A percentile compares a stretch with the other conserved stretches of the same genome.
Conservation (phyloP, 2,888 invertebrate genomes). For the Abrostola tripartita region DNA sequence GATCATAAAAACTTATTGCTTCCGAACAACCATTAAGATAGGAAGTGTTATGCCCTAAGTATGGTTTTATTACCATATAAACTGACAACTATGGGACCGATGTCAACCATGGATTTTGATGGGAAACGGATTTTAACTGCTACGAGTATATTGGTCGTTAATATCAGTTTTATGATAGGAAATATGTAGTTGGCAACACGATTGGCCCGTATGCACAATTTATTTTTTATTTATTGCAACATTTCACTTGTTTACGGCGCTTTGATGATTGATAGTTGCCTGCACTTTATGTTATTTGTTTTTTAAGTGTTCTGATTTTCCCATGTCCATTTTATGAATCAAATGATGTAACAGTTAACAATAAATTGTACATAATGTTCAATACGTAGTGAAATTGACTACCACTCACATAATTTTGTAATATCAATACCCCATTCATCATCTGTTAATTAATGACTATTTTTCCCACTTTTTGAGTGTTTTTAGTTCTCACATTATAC, state of each 20-base stretch:
- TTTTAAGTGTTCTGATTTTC: not conserved
- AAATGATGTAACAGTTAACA: too few relatives aligned
- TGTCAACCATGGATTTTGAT: slow-evolving; percentile 63
- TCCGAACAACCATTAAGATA: slow-evolving; percentile 71
- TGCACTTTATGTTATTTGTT: not conserved
- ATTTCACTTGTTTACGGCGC: slow-evolving; percentile 23
- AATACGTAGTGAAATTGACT: too few relatives aligned
- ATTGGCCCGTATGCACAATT: slow-evolving; percentile 40
- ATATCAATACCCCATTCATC: too few relatives aligned
- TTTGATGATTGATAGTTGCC: not conserved
- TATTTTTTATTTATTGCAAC: slow-evolving; percentile 36
- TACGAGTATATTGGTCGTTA: slow-evolving; percentile 33
- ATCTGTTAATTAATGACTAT: too few relatives aligned
- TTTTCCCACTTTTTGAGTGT: too few relatives aligned
- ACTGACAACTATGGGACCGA: slow-evolving; percentile 71
- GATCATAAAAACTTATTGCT: slow-evolving; percentile 74
- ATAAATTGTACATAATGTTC: too few relatives aligned
- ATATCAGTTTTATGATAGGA: slow-evolving; percentile 58
- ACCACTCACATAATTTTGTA: too few relatives aligned
- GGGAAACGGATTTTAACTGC: slow-evolving; percentile 60
- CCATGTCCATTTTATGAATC: too few relatives aligned
- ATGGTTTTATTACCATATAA: slow-evolving; percentile 80
- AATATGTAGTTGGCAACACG: slow-evolving; percentile 44
- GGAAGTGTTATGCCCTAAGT: slow-evolving; percentile 71
- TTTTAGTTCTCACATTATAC: too few relatives aligned